Conservation (phyloP, 2,888 invertebrate genomes). For the Ornithoptera priamus region DNA sequence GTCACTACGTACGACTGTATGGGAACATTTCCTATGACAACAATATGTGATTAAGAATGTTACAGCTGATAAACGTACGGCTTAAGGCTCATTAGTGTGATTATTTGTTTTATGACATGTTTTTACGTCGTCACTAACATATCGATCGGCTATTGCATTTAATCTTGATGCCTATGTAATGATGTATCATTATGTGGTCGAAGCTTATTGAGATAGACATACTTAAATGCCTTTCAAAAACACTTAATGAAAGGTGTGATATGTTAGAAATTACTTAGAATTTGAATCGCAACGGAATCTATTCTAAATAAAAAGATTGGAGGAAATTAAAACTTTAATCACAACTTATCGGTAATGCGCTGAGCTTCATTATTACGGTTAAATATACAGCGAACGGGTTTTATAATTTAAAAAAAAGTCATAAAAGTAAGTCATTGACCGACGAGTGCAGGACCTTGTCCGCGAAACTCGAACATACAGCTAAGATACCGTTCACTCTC, state of each 20-base stretch:
- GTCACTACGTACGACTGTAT: conserved; percentile 12
- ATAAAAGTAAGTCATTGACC: conserved; percentile 35
- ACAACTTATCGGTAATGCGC: neutral
- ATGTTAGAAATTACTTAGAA: too few species aligned
- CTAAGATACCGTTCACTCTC: conserved; percentile 34
- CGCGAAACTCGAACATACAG: conserved; percentile 37
- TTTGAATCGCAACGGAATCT: neutral
- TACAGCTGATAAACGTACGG: conserved; percentile 2
- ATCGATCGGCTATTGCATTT: neutral
- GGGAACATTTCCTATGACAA: conserved; percentile 25
- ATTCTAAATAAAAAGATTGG: neutral
- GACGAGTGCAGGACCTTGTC: conserved; percentile 36
- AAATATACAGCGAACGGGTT: conserved; percentile 7
- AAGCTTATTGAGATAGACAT: too few species aligned
- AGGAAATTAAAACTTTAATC: neutral
- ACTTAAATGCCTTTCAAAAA: too few species aligned
- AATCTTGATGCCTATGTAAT: neutral
- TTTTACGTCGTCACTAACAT: conserved; percentile 5
- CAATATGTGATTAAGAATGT: conserved; percentile 26
- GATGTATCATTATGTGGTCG: too few species aligned
- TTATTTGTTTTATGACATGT: conserved; percentile 2
- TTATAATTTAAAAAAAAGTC: conserved; percentile 25
- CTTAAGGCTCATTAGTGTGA: neutral
- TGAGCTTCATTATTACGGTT: neutral
- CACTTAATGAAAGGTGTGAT: too few species aligned